Conservation (phyloP, 2,113 vertebrate genomes). For the Mionectes macconnelli region DNA sequence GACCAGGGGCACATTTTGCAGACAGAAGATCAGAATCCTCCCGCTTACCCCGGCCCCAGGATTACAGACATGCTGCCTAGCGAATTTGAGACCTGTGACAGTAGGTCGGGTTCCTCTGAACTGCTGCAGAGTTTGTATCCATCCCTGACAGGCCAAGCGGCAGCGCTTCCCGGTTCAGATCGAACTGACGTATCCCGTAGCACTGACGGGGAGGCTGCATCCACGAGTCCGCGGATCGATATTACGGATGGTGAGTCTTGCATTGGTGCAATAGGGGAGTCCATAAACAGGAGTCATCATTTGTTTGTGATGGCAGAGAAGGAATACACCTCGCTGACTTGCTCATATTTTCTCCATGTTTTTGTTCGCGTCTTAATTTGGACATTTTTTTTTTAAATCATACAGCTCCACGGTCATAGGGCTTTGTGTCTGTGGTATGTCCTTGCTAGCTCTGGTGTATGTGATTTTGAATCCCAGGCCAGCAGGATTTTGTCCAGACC, state of each 20-base stretch:
- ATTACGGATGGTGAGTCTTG: slow-evolving; percentile 83
- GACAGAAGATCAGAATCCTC: slow-evolving; percentile 81
- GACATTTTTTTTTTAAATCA: neutral
- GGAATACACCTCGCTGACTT: neutral
- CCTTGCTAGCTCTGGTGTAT: neutral
- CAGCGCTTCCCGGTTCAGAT: slow-evolving; percentile 41
- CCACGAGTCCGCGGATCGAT: slow-evolving; percentile 78
- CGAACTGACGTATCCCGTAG: slow-evolving; percentile 19
- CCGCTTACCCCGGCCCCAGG: slow-evolving; percentile 79
- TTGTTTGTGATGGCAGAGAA: neutral
- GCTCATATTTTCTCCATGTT: neutral
- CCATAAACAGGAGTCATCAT: neutral
- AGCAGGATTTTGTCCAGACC: neutral
- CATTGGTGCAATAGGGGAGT: neutral
- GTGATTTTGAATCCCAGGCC: neutral
- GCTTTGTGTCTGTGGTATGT: neutral
- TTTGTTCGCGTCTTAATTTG: neutral
- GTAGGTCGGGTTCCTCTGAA: slow-evolving; percentile 72
- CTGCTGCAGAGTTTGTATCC: slow-evolving; percentile 75
- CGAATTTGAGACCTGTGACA: slow-evolving; percentile 72
- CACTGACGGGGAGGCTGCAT: slow-evolving; percentile 63
- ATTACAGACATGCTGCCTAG: slow-evolving; percentile 60
- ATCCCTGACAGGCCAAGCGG: slow-evolving; percentile 49
- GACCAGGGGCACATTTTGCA: slow-evolving; percentile 69
- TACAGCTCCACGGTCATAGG: neutral